These are phyloP conservation scores for Drusus annulatus DNA, from an alignment of 1,140 invertebrate genomes.

Conservation along the genomic window DNA sequence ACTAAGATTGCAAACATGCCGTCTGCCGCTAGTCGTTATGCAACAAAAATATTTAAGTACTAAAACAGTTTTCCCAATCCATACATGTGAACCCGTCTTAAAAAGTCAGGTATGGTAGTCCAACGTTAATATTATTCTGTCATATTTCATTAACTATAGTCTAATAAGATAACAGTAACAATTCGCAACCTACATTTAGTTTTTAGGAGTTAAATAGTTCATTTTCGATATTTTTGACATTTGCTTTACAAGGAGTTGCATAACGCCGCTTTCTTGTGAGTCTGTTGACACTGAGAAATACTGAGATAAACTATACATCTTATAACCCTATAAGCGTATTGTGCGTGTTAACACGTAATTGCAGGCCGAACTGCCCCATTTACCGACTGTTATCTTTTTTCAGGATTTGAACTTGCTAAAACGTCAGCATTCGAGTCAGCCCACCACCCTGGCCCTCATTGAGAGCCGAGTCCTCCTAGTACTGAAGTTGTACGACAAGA, in stretches of 20 bases:
- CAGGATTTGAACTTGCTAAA: too few species aligned
- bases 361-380: too few species aligned
- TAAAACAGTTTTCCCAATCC: slow-evolving; percentile 1
- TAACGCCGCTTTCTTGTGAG: slow-evolving; percentile 14
- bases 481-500: slow-evolving; percentile 96
- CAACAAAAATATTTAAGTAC: slow-evolving; percentile 45
- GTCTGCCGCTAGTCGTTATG: slow-evolving; percentile 26
- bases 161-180: not conserved
- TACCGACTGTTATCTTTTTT: too few species aligned
- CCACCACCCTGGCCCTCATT: slow-evolving; percentile 87
- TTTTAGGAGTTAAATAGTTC: not conserved
- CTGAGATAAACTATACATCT: not conserved
- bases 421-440: slow-evolving; percentile 75
- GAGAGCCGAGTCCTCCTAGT: slow-evolving; percentile 91
- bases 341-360: not conserved
- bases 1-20: slow-evolving; percentile 32
- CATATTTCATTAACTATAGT: not conserved
- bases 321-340: not conserved
- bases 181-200: not conserved
- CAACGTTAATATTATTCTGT: slow-evolving; percentile 9
- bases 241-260: slow-evolving; percentile 32
- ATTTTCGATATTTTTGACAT: not conserved
- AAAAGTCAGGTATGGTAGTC: slow-evolving; percentile 35
- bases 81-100: slow-evolving; percentile 16
- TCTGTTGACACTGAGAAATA: slow-evolving; percentile 27